A percentile compares a stretch with the other conserved stretches of the same genome.
These are phyloP conservation scores for Drosophila murphyi DNA, from an alignment of 1,140 invertebrate species.

Conservation along the genomic window DNA sequence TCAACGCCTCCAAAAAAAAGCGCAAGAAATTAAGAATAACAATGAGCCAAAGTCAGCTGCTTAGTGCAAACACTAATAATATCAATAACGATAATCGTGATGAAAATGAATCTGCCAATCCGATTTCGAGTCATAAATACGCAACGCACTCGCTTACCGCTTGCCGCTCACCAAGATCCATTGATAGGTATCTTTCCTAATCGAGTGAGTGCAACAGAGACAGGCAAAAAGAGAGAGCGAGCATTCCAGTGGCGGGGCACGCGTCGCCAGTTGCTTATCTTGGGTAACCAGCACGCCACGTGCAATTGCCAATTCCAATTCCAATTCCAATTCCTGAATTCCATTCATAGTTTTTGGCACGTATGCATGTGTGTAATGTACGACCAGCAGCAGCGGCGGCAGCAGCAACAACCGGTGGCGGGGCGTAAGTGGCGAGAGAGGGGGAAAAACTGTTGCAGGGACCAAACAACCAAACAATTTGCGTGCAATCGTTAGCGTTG, in stretches of 20 bases:
- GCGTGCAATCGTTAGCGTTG: constrained; percentile 73
- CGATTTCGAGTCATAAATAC: constrained; percentile 74
- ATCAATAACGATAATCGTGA: constrained; percentile 74
- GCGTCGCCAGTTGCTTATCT: constrained; percentile 80
- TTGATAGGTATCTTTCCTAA: constrained; percentile 53
- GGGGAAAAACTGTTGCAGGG: constrained; percentile 18
- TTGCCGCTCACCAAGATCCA: constrained; percentile 10
- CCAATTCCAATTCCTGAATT: constrained; percentile 43
- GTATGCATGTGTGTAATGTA: constrained; percentile 13
- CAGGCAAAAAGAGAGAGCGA: constrained; percentile 1
- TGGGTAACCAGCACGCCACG: constrained; percentile 81
- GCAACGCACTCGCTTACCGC: constrained; percentile 16
- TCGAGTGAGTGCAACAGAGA: constrained; percentile 19
- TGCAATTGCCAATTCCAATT: constrained; percentile 55
- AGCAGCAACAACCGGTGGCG: constrained; percentile 1
- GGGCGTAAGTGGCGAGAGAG: background rate
- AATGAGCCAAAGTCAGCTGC: constrained; percentile 43
- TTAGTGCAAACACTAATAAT: constrained; percentile 72
- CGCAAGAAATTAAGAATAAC: background rate
- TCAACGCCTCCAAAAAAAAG: constrained; percentile 34
- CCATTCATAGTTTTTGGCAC: constrained; percentile 51
- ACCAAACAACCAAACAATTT: constrained; percentile 70
- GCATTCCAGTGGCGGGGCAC: constrained; percentile 41
- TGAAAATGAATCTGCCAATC: constrained; percentile 58
- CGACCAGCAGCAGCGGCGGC: background rate